These are phyloP conservation scores for Channa argus DNA, from an alignment of 2,113 vertebrate genomes.

Conservation along the genomic window DNA sequence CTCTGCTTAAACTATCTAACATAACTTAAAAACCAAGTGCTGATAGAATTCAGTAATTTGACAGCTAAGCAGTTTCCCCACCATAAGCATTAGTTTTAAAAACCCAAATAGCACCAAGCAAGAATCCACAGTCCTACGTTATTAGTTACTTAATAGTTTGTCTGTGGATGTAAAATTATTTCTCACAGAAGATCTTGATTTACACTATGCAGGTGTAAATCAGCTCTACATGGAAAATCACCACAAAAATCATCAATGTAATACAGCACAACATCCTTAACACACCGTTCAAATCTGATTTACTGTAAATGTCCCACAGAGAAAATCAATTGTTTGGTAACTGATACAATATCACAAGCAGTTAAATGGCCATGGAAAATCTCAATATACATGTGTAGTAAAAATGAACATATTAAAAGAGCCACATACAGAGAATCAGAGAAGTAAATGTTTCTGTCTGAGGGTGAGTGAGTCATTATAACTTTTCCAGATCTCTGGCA, in stretches of 20 bases:
- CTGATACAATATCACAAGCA: slow-evolving; percentile 34
- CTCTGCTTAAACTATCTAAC: no score
- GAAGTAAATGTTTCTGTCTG: slow-evolving; percentile 75
- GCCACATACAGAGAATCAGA: slow-evolving; percentile 63
- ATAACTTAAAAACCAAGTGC: no score
- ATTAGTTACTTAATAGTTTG: no score
- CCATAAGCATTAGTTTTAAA: no score
- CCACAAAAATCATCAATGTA: slow-evolving; percentile 51
- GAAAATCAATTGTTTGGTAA: slow-evolving; percentile 17
- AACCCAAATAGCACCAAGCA: no score
- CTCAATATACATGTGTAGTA: slow-evolving; percentile 35
- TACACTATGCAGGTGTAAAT: no score
- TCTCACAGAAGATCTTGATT: no score
- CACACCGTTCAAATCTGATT: slow-evolving; percentile 5
- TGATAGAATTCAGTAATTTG: no score
- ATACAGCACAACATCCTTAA: neutral
- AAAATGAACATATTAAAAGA: slow-evolving; percentile 57
- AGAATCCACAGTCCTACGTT: no score
- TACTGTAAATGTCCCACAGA: slow-evolving; percentile 15
- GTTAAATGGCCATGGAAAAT: slow-evolving; percentile 53
- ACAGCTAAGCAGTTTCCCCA: no score
- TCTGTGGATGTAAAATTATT: no score
- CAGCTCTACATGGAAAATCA: neutral
- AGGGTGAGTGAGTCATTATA: slow-evolving; percentile 80
- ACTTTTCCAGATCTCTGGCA: slow-evolving; percentile 86